Base-by-base conservation (phyloP, 1,140 invertebrate genomes). In the Eumeta japonica region DNA sequence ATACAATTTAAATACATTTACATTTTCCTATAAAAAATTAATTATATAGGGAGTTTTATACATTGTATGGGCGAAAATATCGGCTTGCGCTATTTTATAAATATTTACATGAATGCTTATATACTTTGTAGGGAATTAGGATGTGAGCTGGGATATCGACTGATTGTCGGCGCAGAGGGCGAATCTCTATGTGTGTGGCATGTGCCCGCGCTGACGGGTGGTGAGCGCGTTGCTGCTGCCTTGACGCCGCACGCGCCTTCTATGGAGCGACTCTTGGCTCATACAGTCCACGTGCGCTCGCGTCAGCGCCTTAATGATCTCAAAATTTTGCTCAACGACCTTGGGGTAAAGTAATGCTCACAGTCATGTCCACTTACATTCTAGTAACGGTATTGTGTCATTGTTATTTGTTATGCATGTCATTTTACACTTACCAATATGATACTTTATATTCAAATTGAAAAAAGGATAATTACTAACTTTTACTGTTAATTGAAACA, bases 201-300 rank as follows among this genome's bases (percentile, higher is more conserved):
- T 71, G 81, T 89, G 18, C 94, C 94, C 1, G 86, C 89, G 3
- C 77, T 97, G 44, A 82, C 86, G 31, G 82, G 81, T 27, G 87
- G 85, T 15, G 88, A 92, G 72, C 86, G 89, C 35, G 87, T 88
- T 16, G 86, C 91, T 49, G 75, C 86, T 47, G 88, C 88, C 3
- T 84, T 93, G 31, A 81, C 86, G 34, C 91, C 89, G 17, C 92
- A 95, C 66, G 84, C 91, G 46, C 76, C 97, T 1, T 97, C 93
- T 1, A 90, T 98, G 83, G 94, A 97, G 76, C 85, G 91, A 29
- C 76, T 98, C 29, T 76, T 98, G n/a, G 92, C 97, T n/a, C 92
- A 97, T 55, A 98, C 94, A 0, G 94, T 98, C 55, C 94, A 97
- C 65, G 87, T 97, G 16, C 79, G 96, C 40, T 94, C 92, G 1